Conservation (phyloP, 1,140 invertebrate species). For the Ips typographus region DNA sequence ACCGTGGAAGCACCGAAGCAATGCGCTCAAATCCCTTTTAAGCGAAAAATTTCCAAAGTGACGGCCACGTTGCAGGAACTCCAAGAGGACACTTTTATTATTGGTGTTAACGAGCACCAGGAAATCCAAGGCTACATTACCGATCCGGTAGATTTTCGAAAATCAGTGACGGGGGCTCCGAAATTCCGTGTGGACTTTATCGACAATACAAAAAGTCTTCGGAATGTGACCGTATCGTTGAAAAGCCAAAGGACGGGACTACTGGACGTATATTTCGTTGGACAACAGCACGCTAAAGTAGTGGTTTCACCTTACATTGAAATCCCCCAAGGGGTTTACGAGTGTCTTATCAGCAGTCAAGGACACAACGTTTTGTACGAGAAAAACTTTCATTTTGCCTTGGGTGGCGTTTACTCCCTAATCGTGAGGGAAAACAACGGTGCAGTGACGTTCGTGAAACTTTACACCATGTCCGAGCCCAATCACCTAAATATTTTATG, state of each 20-base stretch:
- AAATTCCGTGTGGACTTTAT: constrained; percentile 46
- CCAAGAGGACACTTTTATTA: constrained; percentile 46
- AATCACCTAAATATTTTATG: constrained; percentile 80
- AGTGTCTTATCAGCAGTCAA: constrained; percentile 39
- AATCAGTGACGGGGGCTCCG: constrained; percentile 47
- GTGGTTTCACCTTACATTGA: constrained; percentile 48
- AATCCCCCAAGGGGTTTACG: constrained; percentile 48
- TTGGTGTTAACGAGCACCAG: constrained; percentile 40
- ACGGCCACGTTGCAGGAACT: constrained; percentile 41
- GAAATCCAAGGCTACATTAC: constrained; percentile 43
- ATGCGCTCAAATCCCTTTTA: constrained; percentile 40
- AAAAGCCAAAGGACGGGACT: constrained; percentile 35
- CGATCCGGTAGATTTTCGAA: constrained; percentile 47
- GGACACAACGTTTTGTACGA: constrained; percentile 31
- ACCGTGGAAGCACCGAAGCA: constrained; percentile 37
- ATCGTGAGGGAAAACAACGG: constrained; percentile 43
- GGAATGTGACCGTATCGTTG: constrained; percentile 45
- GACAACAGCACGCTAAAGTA: constrained; percentile 26
- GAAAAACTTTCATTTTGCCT: constrained; percentile 41
- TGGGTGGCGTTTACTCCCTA: constrained; percentile 49
- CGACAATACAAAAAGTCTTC: constrained; percentile 36
- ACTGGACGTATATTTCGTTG: constrained; percentile 46
- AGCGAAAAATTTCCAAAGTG: constrained; percentile 38
- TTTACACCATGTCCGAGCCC: constrained; percentile 60
- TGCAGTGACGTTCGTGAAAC: constrained; percentile 46